Conservation (phyloP, 2,797 vertebrate species). For the Smutsia gigantea region DNA sequence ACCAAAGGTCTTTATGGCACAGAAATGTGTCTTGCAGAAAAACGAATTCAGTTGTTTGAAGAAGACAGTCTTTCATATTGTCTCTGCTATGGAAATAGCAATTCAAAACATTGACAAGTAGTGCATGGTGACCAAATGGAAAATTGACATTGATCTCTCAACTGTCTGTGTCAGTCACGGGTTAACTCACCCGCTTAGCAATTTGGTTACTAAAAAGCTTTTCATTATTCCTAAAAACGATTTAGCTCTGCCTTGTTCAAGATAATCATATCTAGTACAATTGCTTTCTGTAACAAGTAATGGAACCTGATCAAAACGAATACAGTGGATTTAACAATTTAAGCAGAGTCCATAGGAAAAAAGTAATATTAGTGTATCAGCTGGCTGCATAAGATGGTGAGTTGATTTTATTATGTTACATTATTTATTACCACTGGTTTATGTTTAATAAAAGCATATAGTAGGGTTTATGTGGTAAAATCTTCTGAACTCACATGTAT, state of each 20-base stretch:
- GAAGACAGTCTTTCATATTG: background rate
- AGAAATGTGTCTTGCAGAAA: background rate
- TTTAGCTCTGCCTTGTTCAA: background rate
- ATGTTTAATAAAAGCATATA: background rate
- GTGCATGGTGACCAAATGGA: background rate
- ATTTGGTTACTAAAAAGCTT: background rate
- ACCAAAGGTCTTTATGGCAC: background rate
- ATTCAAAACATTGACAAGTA: background rate
- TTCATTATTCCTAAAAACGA: background rate
- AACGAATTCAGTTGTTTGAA: slow-evolving; percentile 13
- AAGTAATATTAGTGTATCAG: background rate
- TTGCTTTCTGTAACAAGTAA: background rate
- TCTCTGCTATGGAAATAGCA: background rate
- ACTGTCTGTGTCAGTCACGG: background rate
- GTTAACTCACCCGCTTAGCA: background rate
- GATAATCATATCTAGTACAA: background rate
- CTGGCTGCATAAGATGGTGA: background rate
- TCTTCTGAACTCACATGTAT: background rate
- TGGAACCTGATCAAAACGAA: background rate
- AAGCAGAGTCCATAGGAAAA: background rate
- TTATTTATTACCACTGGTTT: background rate
- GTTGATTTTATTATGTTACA: background rate
- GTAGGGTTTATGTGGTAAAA: background rate
- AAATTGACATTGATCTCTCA: background rate
- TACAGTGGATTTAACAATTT: background rate